Evolutionary conservation across 2,888 invertebrate species (phyloP).

Genomic region (Geophilus truncorum): DNA sequence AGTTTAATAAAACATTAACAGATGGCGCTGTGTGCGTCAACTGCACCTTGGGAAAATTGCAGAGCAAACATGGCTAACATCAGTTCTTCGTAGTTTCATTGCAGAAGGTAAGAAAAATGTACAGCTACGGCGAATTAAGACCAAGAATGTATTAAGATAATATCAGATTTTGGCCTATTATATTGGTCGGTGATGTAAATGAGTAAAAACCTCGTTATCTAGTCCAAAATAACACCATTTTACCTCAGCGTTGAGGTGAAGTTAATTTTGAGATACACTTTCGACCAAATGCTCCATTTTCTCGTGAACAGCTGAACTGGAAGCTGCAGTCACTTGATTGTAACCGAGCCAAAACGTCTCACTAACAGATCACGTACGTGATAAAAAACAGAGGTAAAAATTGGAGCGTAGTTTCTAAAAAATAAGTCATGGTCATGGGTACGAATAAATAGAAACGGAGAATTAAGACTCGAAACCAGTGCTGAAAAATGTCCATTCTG

Average conservation of each 20-base stretch:
- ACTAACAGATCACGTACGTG: neutral
- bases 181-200: neutral
- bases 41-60: slow-evolving; percentile 30
- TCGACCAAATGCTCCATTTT: slow-evolving; percentile 16
- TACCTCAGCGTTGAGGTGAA: slow-evolving; percentile 1
- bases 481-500: neutral
- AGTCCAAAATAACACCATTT: neutral
- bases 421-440: slow-evolving; percentile 27
- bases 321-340: neutral
- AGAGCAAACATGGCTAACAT: slow-evolving; percentile 31
- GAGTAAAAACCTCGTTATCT: neutral
- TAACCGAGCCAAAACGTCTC: neutral
- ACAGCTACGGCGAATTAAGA: neutral
- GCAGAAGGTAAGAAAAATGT: slow-evolving; percentile 32
- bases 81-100: slow-evolving; percentile 30
- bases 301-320: slow-evolving; percentile 3
- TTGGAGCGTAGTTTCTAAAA: neutral
- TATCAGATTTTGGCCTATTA: neutral
- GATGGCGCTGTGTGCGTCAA: slow-evolving; percentile 13
- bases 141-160: neutral
- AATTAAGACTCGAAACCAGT: neutral
- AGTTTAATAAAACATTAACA: neutral
- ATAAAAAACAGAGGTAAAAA: neutral
- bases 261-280: slow-evolving; percentile 11
- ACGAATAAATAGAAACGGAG: slow-evolving; percentile 5